phyloP scores from a whole-genome alignment of 2,113 vertebrate genomes.

The Paracanthobrama guichenoti region DNA sequence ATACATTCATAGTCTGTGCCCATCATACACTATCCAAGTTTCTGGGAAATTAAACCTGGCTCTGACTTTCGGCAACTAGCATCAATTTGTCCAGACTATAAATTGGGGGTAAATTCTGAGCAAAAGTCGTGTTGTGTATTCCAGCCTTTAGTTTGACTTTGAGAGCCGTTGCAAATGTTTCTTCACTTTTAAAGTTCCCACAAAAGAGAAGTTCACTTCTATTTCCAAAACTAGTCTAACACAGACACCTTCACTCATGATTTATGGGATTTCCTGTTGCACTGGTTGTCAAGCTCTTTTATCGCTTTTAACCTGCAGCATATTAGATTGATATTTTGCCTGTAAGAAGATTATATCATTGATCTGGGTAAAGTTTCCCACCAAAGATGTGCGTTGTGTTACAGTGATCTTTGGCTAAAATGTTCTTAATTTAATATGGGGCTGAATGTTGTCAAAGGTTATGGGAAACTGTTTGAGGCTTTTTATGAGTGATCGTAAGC shows the following conservation, averaged over 20 bases:
- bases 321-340: slow-evolving; percentile 35
- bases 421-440: slow-evolving; percentile 40
- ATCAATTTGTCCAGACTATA: neutral
- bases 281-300: slow-evolving; percentile 4
- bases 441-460: slow-evolving; percentile 27
- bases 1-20: neutral
- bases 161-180: neutral
- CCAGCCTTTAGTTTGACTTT: neutral
- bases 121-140: neutral
- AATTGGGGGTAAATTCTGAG: no score
- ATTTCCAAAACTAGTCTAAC: neutral
- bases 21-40: neutral
- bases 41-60: neutral
- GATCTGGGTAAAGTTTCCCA: slow-evolving; percentile 40
- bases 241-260: slow-evolving; percentile 4
- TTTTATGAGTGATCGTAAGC: slow-evolving; percentile 35
- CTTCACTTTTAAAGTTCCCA: neutral
- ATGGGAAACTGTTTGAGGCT: slow-evolving; percentile 21
- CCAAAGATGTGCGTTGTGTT: slow-evolving; percentile 31
- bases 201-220: neutral
- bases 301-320: slow-evolving; percentile 31
- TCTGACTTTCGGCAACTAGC: neutral
- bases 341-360: slow-evolving; percentile 39
- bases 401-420: slow-evolving; percentile 37
- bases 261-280: slow-evolving; percentile 19